phyloP scores from a whole-genome alignment of 2,113 vertebrate species.

The Halcyon malimbica region DNA sequence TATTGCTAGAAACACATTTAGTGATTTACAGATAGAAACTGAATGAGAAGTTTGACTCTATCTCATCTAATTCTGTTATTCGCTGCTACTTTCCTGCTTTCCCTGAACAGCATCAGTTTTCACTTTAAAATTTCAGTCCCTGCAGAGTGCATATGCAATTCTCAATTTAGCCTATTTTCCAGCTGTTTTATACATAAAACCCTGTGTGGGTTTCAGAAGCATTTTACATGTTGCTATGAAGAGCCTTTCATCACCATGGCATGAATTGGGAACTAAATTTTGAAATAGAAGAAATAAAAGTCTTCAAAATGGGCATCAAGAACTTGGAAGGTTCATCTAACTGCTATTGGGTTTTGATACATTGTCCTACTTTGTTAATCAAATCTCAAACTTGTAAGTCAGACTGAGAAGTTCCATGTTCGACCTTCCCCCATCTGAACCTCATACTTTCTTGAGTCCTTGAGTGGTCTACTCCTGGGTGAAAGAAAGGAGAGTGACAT shows the following conservation, averaged over 20 bases:
- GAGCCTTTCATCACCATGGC: background rate
- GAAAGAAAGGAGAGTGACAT: background rate
- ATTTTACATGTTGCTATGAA: background rate
- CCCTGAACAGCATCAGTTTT: background rate
- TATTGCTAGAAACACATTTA: background rate
- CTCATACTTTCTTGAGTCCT: background rate
- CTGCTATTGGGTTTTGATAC: background rate
- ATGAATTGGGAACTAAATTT: constrained; percentile 32
- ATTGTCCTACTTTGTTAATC: background rate
- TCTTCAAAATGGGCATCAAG: background rate
- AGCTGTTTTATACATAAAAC: constrained; percentile 26
- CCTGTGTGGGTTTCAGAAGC: background rate
- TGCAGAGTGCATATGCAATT: background rate
- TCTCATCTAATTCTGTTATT: constrained; percentile 1
- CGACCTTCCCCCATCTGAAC: background rate
- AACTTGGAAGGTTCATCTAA: background rate
- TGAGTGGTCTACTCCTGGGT: background rate
- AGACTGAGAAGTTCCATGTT: background rate
- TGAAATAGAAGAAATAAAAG: background rate
- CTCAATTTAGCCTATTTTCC: background rate
- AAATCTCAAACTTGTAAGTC: background rate
- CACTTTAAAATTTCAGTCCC: background rate
- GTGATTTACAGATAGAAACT: constrained; percentile 14
- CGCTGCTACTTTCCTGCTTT: background rate
- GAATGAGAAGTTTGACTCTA: background rate